Evolutionary conservation across 2,113 vertebrate species (phyloP), one percentile per base, ranked within the genome.

Genomic region (Ammodytes dubius): DNA sequence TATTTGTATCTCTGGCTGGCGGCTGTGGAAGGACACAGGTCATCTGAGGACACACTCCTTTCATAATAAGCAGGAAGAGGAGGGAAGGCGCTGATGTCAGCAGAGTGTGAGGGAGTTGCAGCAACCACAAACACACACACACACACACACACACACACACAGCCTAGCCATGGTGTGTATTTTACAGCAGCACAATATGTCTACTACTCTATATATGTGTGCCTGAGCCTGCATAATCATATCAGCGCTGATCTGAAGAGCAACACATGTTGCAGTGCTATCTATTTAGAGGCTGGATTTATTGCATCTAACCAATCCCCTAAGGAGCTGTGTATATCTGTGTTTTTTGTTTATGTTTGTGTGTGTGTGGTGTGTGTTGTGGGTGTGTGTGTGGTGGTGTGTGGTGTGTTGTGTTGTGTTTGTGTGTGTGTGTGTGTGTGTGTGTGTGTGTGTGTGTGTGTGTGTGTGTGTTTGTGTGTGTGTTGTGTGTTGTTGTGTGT

Each of bases 181-280:
- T 27, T 86, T 86, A 83, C 82, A 83, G 46, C 75, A 54, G 67
- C 67, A 79, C 77, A 68, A 77, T 86, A 70, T 86, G 81, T 87
- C 77, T 81, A 50, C 63, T 82, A 50, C 63, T 82, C 45, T 67
- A 72, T 56, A 78, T 86, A 87, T 87, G 74, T 70, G 70, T 82
- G 81, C 77, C 69, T 74, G 76, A 85, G 79, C 70, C 71, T 75
- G 83, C 82, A 89, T 88, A 91, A 88, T 90, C 88, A 87, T 89
- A 86, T 91, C 86, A 70, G 49, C 52, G 15, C 83, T 83, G 84
- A 91, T 90, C 85, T 89, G 63, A 89, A 89, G 89, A 82, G 79
- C 74, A 77, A 86, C 92, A 87, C 82, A 76, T 89, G 87, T 88
- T 74, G 83, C 86, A 66, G 70, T 50, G 7, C 69, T 76, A 91